Conservation (phyloP, 2,888 invertebrate species). For the Drymonia ruficornis region DNA sequence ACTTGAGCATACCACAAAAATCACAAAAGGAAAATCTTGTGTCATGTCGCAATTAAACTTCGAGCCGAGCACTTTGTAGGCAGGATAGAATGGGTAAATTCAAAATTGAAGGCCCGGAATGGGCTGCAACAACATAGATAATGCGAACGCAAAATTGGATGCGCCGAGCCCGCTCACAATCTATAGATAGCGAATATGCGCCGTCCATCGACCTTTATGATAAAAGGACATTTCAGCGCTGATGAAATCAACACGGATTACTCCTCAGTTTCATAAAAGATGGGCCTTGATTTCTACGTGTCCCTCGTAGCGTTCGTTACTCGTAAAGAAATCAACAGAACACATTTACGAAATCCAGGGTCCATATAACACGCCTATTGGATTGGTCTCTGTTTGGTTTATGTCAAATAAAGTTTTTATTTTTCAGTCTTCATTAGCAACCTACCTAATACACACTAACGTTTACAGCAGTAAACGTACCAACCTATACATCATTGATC, state of each 20-base stretch:
- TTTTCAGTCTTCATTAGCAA: too few relatives aligned
- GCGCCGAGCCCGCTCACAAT: conserved; percentile 43
- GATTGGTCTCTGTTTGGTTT: too few relatives aligned
- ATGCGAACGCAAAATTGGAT: conserved; percentile 63
- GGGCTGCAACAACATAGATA: conserved; percentile 66
- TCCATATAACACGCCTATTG: too few relatives aligned
- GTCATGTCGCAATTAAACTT: conserved; percentile 37
- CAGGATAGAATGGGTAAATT: conserved; percentile 48
- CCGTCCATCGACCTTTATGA: conserved; percentile 17
- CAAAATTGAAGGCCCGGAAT: conserved; percentile 51
- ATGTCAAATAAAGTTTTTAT: too few relatives aligned
- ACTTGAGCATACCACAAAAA: too few relatives aligned
- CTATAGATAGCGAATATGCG: conserved; percentile 37
- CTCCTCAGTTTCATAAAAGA: conserved; percentile 6
- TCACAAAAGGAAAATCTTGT: background rate
- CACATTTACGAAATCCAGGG: too few relatives aligned
- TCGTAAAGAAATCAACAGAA: too few relatives aligned
- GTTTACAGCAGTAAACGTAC: too few relatives aligned
- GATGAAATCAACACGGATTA: conserved; percentile 28
- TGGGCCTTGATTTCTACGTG: too few relatives aligned
- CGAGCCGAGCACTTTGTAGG: conserved; percentile 43
- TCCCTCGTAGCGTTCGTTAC: too few relatives aligned
- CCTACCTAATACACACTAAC: too few relatives aligned
- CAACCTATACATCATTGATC: too few relatives aligned
- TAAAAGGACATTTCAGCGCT: conserved; percentile 31